Conservation (phyloP, 1,140 invertebrate species). For the Lepidotrigona ventralis region DNA sequence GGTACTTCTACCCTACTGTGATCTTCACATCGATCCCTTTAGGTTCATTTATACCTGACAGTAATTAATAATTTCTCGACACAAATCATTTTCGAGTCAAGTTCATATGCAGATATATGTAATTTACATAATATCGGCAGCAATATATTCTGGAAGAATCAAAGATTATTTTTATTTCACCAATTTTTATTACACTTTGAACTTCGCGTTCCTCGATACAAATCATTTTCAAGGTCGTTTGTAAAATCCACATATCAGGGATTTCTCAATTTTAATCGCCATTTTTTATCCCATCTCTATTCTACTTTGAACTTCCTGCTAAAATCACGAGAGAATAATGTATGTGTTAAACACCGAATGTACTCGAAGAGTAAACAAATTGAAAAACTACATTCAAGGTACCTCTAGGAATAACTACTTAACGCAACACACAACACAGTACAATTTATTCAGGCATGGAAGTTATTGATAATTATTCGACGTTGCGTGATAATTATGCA, state of each 20-base stretch:
- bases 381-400: background rate
- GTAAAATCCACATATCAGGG: too few species aligned
- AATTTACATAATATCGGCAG: background rate
- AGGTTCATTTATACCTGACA: background rate
- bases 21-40: background rate
- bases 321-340: too few species aligned
- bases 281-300: background rate
- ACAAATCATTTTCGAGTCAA: background rate
- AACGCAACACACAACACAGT: background rate
- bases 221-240: too few species aligned
- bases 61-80: background rate
- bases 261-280: background rate
- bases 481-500: background rate
- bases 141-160: background rate
- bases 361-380: too few species aligned
- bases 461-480: slow-evolving; percentile 21
- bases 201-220: background rate
- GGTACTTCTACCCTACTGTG: background rate
- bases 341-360: background rate
- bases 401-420: background rate
- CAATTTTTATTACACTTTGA: background rate
- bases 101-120: background rate
- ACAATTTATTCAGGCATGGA: background rate
- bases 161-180: background rate
- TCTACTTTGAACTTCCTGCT: background rate